Base-by-base conservation (phyloP, 2,113 vertebrate genomes). In the Carollia perspicillata region DNA sequence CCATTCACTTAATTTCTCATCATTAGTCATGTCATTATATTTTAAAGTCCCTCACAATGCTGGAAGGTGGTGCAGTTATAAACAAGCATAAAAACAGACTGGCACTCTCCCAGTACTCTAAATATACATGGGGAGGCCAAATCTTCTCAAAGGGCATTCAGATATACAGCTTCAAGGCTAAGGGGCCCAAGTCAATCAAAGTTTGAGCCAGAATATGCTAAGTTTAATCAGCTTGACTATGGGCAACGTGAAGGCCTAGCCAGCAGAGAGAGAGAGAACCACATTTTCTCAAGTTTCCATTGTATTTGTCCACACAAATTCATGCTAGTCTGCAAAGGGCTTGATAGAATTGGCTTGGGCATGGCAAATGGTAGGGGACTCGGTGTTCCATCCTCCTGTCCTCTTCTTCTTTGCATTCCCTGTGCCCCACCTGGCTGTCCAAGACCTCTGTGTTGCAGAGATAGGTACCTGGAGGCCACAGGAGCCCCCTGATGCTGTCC, bases 61-160 rank as follows among this genome's bases (percentile, higher is more conserved):
- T 94, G 71, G 95, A 93, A 95, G 88, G 75, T 95, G 87, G 49
- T 71, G 0, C 49, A 87, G 87, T 84, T 94, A 92, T n/a, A 90
- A 93, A 95, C 77, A 78, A 96, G 65, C 71, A 84, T 55, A 66
- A 92, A 92, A 92, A 79, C 79, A 95, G 88, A 95, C 47, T 53
- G 30, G 66, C 91, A 42, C 20, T 78, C 51, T 84, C 63, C 40
- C 75, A 60, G 16, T 22, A 40, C 37, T 93, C 26, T 44, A 72
- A 68, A 92, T 69, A 55, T 37, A 53, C 22, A 35, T 10, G 13
- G 35, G 13, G 26, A 80, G 30, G 95, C 79, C 92, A 96, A 84
- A 49, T 42, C 44, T 86, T 72, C 89, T 90, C 79, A 92, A 92
- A 94, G 79, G 92, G 65, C 42, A 95, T 68, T 95, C 80, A 55